Evolutionary conservation across 2,888 invertebrate species (phyloP), one percentile per base, ranked within the genome.

Genomic region (Opisthograptis luteolata): DNA sequence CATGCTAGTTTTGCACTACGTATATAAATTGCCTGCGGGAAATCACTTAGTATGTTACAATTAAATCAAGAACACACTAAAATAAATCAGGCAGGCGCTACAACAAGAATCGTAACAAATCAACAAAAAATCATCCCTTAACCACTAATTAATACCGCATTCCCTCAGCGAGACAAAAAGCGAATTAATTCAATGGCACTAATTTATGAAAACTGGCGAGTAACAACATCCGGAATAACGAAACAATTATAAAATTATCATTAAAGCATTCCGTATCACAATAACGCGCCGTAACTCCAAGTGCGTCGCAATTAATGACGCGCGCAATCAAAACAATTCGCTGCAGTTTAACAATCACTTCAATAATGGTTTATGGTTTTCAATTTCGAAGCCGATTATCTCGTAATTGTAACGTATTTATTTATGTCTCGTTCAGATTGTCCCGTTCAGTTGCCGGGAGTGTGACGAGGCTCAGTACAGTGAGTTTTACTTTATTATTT

Each of bases 341-440:
- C 10, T 19, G 41, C 0, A 34, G 9, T 43, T 35, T 19, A 22
- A 31, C 31, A 37, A 14, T 31, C 12, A 14, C 24, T 32, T 31
- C 45, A 37, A 24, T 30, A 15, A 37, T 31, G 30, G 22, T 44
- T 36, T 30, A 45, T 37, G 31, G 45, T 25, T 45, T 45, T 32
- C 45, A 45, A 25, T 31, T 32, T 32, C 24, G 4, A 13, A 7
- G 10, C 9, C 37, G 17, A 31, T 45, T 25, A 31, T 37, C 37
- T 20, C n/a, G 14, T 22, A 17, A 31, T 31, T 44, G 25, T 13
- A n/a, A 9, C 3, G 3, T 17, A n/a, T 44, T 43, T 30, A 15
- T 37, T 37, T 3, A 31, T 25, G 24, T 30, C 8, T 15, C 30
- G 22, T 20, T 19, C 17, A 28, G 17, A 25, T 3, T 7, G 13